phyloP scores from a whole-genome alignment of 2,113 vertebrate genomes.

The Calcarius ornatus region DNA sequence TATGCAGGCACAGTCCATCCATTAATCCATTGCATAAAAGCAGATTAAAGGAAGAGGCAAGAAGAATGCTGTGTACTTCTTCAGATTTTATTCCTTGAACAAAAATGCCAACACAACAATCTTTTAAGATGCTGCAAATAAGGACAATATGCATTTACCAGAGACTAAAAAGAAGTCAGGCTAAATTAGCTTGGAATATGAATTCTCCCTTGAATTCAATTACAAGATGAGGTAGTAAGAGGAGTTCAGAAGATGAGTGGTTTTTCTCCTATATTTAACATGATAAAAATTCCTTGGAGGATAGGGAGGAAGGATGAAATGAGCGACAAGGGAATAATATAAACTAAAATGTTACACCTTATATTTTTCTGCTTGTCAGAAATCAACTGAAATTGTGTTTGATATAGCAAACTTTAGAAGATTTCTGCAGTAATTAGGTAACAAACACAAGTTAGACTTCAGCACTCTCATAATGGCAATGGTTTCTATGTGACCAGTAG shows the following conservation, averaged over 20 bases:
- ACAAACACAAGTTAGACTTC: background rate
- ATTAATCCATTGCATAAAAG: background rate
- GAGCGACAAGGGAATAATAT: background rate
- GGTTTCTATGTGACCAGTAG: background rate
- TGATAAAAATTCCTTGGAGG: background rate
- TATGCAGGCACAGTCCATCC: background rate
- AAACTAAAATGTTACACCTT: background rate
- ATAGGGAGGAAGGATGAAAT: fast-evolving
- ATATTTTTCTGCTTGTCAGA: background rate
- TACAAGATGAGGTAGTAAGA: background rate
- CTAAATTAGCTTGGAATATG: background rate
- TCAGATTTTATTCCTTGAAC: background rate
- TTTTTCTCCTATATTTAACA: background rate
- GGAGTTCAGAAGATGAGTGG: background rate
- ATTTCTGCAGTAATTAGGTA: background rate
- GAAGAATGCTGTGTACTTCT: background rate
- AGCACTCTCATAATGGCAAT: background rate
- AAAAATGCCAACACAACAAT: background rate
- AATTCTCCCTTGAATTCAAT: background rate
- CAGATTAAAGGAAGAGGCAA: background rate
- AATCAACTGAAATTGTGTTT: background rate
- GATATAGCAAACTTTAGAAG: background rate
- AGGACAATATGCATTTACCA: background rate
- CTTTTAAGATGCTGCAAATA: background rate
- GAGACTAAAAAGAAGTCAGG: background rate